Conservation (phyloP, 2,888 invertebrate species). For the Pyrocoelia pectoralis region DNA sequence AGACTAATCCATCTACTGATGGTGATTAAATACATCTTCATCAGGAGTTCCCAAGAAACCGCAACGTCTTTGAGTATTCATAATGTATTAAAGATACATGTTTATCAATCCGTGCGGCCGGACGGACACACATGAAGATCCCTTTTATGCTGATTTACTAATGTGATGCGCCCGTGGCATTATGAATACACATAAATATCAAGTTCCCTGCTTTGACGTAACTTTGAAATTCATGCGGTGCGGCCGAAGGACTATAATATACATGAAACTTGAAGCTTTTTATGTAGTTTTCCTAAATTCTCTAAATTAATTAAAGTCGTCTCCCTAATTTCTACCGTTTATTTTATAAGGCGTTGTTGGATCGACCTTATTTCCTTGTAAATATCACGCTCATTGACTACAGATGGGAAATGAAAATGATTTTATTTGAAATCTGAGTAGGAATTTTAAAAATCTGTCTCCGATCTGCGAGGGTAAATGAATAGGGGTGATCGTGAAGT, state of each 20-base stretch:
- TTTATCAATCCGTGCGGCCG: constrained; percentile 41
- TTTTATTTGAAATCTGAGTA: constrained; percentile 50
- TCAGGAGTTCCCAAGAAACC: constrained; percentile 42
- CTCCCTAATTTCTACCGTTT: constrained; percentile 27
- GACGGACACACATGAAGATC: constrained; percentile 46
- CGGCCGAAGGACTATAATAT: background rate
- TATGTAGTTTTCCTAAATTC: background rate
- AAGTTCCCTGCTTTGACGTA: constrained; percentile 39
- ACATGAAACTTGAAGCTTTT: background rate
- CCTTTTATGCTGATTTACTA: constrained; percentile 45
- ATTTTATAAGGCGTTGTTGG: constrained; percentile 23
- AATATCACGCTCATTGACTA: constrained; percentile 46
- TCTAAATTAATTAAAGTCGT: constrained; percentile 32
- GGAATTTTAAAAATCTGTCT: constrained; percentile 58
- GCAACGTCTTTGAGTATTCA: constrained; percentile 41
- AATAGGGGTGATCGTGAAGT: constrained; percentile 30
- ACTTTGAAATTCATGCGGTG: constrained; percentile 25
- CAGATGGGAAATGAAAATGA: constrained; percentile 47
- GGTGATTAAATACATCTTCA: constrained; percentile 36
- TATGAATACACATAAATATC: constrained; percentile 45
- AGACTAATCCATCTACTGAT: constrained; percentile 36
- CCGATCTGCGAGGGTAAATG: constrained; percentile 42
- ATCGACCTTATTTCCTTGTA: constrained; percentile 40
- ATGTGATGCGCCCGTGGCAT: constrained; percentile 41
- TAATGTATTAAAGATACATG: constrained; percentile 39